These are phyloP conservation scores for Orthonyx spaldingii DNA, from an alignment of 2,113 vertebrate species.

Conservation along the genomic window DNA sequence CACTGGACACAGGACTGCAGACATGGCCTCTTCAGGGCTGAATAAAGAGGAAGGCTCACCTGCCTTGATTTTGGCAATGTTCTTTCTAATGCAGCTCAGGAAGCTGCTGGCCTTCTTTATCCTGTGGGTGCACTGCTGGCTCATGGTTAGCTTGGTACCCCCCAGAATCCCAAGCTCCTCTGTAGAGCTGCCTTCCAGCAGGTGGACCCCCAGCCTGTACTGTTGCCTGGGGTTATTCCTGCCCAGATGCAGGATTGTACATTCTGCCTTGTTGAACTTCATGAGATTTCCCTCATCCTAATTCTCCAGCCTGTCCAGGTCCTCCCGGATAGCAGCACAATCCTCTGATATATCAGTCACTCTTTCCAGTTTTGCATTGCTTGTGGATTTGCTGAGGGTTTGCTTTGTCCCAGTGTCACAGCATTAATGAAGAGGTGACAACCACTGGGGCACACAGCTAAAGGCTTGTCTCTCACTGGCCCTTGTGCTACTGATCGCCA, in stretches of 20 bases:
- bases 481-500: neutral
- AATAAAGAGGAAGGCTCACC: neutral
- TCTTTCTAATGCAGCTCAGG: neutral
- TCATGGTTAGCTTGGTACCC: neutral
- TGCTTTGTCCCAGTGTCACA: too few species aligned
- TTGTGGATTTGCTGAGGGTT: too few species aligned
- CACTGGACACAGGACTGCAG: neutral
- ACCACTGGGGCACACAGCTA: too few species aligned
- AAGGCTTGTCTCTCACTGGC: neutral
- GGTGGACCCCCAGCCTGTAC: neutral
- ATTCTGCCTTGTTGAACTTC: too few species aligned
- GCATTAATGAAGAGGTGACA: neutral
- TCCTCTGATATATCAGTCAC: too few species aligned
- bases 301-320: too few species aligned
- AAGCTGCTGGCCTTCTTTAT: neutral
- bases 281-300: too few species aligned
- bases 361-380: too few species aligned
- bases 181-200: neutral
- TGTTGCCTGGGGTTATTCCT: neutral
- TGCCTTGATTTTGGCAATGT: neutral
- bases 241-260: too few species aligned
- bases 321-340: too few species aligned
- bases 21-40: neutral
- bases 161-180: neutral
- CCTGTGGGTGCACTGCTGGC: neutral